phyloP scores from a whole-genome alignment of 2,797 vertebrate species.

The Coilia nasus region DNA sequence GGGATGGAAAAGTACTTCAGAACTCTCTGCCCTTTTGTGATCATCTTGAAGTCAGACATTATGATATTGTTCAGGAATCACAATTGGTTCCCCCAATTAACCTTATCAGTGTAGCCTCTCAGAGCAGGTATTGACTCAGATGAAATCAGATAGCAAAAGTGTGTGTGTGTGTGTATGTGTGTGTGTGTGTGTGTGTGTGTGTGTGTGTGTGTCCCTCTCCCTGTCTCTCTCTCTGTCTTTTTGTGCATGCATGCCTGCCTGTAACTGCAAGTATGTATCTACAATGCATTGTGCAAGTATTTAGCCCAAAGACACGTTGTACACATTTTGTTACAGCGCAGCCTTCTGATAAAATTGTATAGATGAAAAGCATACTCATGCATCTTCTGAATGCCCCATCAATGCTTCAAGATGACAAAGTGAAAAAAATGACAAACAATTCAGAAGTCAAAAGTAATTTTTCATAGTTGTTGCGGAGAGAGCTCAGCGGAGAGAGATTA shows the following conservation, averaged over 20 bases:
- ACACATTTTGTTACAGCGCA: no score
- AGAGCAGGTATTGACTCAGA: neutral
- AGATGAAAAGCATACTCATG: no score
- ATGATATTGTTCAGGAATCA: neutral
- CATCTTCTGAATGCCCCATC: no score
- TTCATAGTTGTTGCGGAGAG: no score
- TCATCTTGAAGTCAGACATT: neutral
- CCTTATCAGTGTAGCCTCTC: neutral
- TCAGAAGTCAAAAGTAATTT: no score
- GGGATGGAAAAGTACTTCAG: neutral
- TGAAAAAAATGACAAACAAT: no score
- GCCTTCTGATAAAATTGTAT: no score
- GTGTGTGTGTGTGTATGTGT: conserved; percentile 7
- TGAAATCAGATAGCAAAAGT: neutral
- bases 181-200: neutral
- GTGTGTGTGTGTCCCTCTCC: neutral
- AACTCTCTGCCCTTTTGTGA: neutral
- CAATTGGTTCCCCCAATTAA: neutral
- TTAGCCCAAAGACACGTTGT: no score
- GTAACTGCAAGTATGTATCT: neutral
- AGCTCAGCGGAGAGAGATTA: no score
- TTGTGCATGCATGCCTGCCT: neutral
- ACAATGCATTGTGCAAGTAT: no score
- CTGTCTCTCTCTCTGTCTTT: conserved; percentile 9
- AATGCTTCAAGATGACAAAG: no score